Percentiles rank a stretch among this genome's conserved stretches.
Evolutionary conservation across 2,113 vertebrate species (phyloP).

Genomic region (Ptilorrhoa leucosticta): DNA sequence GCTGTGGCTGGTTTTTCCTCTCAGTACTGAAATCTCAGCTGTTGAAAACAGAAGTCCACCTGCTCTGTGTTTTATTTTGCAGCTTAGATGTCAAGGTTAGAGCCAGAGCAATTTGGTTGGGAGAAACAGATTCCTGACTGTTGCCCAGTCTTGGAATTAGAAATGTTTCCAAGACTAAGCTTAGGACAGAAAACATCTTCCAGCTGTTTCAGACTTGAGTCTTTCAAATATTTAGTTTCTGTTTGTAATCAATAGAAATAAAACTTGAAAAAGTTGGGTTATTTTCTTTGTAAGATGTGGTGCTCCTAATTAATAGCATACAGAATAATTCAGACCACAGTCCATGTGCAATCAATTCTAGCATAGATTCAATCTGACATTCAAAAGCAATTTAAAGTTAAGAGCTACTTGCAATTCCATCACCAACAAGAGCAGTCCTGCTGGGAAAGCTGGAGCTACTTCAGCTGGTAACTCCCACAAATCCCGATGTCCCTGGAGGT

Average conservation of each 20-base stretch:
- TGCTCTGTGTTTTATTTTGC: not conserved
- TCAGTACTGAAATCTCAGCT: not conserved
- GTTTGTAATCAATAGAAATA: not conserved
- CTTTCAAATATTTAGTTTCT: not conserved
- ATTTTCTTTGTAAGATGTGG: not conserved
- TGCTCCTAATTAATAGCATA: not conserved
- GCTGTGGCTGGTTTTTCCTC: not conserved
- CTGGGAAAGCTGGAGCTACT: not conserved
- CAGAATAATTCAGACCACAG: not conserved
- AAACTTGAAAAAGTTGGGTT: not conserved
- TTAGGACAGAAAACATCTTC: not conserved
- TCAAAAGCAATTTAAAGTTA: not conserved
- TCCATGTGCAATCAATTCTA: not conserved
- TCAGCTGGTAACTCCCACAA: not conserved
- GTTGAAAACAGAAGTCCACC: not conserved
- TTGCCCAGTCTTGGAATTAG: not conserved
- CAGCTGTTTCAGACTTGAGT: not conserved
- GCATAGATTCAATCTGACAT: not conserved
- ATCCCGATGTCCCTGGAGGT: accelerated
- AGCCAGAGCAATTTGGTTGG: not conserved
- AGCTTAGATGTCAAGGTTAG: not conserved
- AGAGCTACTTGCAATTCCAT: not conserved
- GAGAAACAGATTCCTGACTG: not conserved
- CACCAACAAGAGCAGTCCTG: not conserved
- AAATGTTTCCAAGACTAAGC: not conserved